A percentile compares a stretch with the other conserved stretches of the same genome.
Evolutionary conservation across 2,113 vertebrate species (phyloP).

Genomic region (Camelus dromedarius): DNA sequence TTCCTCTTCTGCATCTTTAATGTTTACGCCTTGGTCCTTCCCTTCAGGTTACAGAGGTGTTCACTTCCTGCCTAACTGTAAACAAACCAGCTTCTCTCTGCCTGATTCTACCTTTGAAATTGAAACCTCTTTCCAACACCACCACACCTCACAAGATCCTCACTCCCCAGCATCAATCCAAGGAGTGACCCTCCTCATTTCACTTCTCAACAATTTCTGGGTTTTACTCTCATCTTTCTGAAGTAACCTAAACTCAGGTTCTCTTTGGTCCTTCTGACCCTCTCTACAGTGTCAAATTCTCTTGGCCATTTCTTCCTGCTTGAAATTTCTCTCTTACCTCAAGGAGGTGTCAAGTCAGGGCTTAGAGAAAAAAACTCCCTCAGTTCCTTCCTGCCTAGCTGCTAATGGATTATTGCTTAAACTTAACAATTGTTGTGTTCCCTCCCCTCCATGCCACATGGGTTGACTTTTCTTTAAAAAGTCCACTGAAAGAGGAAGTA

Average conservation of each 20-base stretch:
- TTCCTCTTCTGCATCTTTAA: background rate
- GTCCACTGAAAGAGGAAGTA: background rate
- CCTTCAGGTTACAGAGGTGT: background rate
- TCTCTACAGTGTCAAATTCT: background rate
- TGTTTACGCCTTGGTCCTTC: background rate
- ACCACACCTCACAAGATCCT: background rate
- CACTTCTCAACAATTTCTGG: background rate
- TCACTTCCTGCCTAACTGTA: background rate
- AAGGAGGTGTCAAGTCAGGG: background rate
- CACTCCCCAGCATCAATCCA: background rate
- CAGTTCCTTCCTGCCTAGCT: background rate
- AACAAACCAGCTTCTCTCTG: background rate
- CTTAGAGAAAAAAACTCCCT: background rate
- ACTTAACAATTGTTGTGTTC: background rate
- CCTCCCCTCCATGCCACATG: background rate
- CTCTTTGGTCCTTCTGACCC: background rate
- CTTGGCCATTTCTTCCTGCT: background rate
- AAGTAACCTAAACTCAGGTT: background rate
- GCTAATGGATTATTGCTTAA: background rate
- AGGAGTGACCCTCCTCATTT: background rate
- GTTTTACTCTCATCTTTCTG: background rate
- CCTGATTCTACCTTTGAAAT: background rate
- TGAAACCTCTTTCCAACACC: background rate
- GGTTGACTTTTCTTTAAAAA: constrained; percentile 35
- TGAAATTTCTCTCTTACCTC: background rate